These are phyloP conservation scores for Parasteatoda tepidariorum DNA, from an alignment of 1,140 invertebrate genomes.

Conservation along the genomic window DNA sequence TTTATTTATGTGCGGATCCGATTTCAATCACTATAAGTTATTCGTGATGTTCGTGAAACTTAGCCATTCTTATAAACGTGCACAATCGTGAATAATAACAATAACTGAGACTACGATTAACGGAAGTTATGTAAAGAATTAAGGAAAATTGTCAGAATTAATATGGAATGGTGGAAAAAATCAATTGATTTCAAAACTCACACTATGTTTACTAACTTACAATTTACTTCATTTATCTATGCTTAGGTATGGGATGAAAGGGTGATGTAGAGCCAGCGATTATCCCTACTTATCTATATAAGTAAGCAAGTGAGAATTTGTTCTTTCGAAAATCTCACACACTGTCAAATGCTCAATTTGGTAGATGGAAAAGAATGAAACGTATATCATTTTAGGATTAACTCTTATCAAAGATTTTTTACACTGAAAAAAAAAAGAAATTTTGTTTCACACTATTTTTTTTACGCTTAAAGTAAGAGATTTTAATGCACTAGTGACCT, in stretches of 20 bases:
- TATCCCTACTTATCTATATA: slow-evolving; percentile 46
- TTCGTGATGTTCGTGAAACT: neutral
- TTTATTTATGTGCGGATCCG: neutral
- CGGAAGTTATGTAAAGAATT: slow-evolving; percentile 8
- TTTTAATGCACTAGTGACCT: too few species aligned
- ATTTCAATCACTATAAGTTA: too few species aligned
- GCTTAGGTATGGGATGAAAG: neutral
- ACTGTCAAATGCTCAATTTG: slow-evolving; percentile 18
- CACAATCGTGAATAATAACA: neutral
- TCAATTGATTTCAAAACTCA: slow-evolving; percentile 18
- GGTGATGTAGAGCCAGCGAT: slow-evolving; percentile 44
- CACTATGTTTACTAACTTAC: slow-evolving; percentile 35
- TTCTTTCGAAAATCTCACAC: neutral
- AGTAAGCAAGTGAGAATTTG: slow-evolving; percentile 41
- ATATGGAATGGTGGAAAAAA: neutral
- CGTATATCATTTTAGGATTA: too few species aligned
- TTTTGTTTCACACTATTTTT: too few species aligned
- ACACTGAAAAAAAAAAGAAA: too few species aligned
- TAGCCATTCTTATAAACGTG: neutral
- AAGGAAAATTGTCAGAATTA: slow-evolving; percentile 12
- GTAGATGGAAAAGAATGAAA: too few species aligned
- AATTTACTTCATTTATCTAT: slow-evolving; percentile 40
- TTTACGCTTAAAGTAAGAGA: too few species aligned
- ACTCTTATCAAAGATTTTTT: too few species aligned
- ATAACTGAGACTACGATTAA: slow-evolving; percentile 14